phyloP scores from a whole-genome alignment of 2,888 invertebrate species.

The Asteroscopus sphinx region DNA sequence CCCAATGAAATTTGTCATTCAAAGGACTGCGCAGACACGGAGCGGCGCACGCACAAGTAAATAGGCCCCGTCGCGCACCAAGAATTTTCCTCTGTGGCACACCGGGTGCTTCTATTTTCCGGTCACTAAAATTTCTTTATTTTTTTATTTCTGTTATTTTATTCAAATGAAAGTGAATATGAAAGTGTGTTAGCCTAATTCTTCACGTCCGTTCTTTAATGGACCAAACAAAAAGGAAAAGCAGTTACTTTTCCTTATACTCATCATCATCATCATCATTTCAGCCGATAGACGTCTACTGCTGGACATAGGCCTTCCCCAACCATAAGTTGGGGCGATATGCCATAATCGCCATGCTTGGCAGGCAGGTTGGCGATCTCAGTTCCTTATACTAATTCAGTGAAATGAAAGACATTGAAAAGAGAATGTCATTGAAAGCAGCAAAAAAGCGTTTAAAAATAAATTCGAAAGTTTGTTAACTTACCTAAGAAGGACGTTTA shows the following conservation, averaged over 20 bases:
- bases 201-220: not conserved
- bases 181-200: not conserved
- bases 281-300: no score
- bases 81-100: constrained; percentile 82
- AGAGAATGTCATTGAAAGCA: constrained; percentile 26
- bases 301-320: no score
- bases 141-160: not conserved
- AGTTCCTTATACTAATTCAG: not conserved
- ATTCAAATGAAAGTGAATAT: not conserved
- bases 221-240: not conserved
- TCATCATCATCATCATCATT: no score
- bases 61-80: constrained; percentile 62
- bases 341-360: no score
- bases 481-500: constrained; percentile 18
- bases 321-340: no score
- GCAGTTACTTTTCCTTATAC: not conserved
- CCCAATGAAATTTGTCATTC: constrained; percentile 88
- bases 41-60: constrained; percentile 74
- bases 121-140: not conserved
- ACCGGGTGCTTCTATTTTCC: constrained; percentile 60
- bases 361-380: no score
- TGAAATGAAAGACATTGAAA: constrained; percentile 5
- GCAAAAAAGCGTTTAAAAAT: constrained; percentile 4
- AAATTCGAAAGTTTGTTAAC: constrained; percentile 24
- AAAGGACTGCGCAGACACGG: constrained; percentile 67